phyloP scores from a whole-genome alignment of 2,888 invertebrate species.

The Hypselothyrea guttata region DNA sequence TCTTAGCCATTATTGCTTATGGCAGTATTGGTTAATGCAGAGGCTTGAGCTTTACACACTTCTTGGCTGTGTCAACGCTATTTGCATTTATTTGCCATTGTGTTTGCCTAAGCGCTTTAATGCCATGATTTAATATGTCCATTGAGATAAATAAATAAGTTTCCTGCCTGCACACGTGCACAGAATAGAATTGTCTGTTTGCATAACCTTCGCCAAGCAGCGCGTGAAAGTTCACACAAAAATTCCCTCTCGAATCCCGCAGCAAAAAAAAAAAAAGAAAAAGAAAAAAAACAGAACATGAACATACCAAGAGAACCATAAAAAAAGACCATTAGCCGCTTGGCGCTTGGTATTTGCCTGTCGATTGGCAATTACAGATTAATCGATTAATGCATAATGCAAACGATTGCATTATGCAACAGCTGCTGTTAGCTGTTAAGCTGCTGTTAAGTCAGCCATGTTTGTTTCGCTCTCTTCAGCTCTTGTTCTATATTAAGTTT shows the following conservation, averaged over 20 bases:
- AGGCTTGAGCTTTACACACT: slow-evolving; percentile 36
- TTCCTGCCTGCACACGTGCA: slow-evolving; percentile 11
- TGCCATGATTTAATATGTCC: slow-evolving; percentile 44
- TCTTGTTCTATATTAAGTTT: slow-evolving; percentile 21
- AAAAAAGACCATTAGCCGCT: slow-evolving; percentile 34
- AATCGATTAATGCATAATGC: slow-evolving; percentile 10
- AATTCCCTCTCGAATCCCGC: slow-evolving; percentile 43
- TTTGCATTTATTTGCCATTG: slow-evolving; percentile 61
- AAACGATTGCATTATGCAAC: slow-evolving; percentile 16
- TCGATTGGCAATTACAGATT: slow-evolving; percentile 23
- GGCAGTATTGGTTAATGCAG: slow-evolving; percentile 20
- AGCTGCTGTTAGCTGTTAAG: slow-evolving; percentile 5
- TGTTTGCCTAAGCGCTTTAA: slow-evolving; percentile 42
- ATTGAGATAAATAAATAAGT: slow-evolving; percentile 29
- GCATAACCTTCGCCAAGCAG: slow-evolving; percentile 46
- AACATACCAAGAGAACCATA: not conserved
- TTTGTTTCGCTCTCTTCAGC: not conserved
- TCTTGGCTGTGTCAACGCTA: slow-evolving; percentile 40
- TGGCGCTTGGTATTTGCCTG: too few relatives aligned
- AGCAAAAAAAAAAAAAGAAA: slow-evolving; percentile 1
- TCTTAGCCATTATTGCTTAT: too few relatives aligned
- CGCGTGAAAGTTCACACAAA: slow-evolving; percentile 41
- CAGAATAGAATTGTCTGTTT: slow-evolving; percentile 54
- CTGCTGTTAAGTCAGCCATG: slow-evolving; percentile 4
- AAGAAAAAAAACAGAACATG: too few relatives aligned